Conservation (phyloP, 64 coral and sea anemone genomes). For the Montipora foliosa region DNA sequence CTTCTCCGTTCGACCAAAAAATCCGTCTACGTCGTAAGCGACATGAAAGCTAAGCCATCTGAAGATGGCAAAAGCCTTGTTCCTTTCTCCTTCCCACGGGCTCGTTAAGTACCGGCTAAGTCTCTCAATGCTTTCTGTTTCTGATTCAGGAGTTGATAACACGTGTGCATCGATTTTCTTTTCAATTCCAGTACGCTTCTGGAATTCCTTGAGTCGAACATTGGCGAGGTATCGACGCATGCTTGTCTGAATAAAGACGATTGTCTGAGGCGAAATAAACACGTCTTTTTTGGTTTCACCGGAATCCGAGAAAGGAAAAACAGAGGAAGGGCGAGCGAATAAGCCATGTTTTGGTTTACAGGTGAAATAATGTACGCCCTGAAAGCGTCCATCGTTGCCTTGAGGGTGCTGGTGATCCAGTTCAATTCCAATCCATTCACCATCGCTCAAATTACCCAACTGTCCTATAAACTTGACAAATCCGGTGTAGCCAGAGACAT, state of each 20-base stretch:
- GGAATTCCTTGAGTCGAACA: constrained; percentile 49
- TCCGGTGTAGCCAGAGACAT: constrained; percentile 76
- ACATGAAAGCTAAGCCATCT: constrained; percentile 85
- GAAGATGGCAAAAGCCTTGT: constrained; percentile 80
- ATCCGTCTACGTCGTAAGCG: constrained; percentile 74
- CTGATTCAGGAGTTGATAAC: constrained; percentile 22
- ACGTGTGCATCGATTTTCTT: constrained; percentile 74
- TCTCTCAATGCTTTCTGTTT: constrained; percentile 22
- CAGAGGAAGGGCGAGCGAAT: constrained; percentile 60
- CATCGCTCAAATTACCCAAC: constrained; percentile 58
- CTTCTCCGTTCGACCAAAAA: constrained; percentile 67
- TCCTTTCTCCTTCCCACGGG: constrained; percentile 56
- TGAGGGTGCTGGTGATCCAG: constrained; percentile 57
- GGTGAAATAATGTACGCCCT: constrained; percentile 50
- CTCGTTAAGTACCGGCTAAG: constrained; percentile 66
- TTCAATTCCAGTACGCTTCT: constrained; percentile 41
- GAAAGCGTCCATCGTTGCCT: constrained; percentile 72
- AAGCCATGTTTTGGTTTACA: constrained; percentile 76
- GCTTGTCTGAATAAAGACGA: constrained; percentile 68
- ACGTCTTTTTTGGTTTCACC: background rate
- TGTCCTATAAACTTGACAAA: constrained; percentile 74
- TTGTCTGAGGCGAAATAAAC: constrained; percentile 55
- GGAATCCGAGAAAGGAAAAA: constrained; percentile 50
- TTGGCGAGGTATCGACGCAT: constrained; percentile 67
- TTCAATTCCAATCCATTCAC: constrained; percentile 83